These are phyloP conservation scores for Pinna nobilis DNA, from an alignment of 1,140 invertebrate genomes.

Conservation along the genomic window DNA sequence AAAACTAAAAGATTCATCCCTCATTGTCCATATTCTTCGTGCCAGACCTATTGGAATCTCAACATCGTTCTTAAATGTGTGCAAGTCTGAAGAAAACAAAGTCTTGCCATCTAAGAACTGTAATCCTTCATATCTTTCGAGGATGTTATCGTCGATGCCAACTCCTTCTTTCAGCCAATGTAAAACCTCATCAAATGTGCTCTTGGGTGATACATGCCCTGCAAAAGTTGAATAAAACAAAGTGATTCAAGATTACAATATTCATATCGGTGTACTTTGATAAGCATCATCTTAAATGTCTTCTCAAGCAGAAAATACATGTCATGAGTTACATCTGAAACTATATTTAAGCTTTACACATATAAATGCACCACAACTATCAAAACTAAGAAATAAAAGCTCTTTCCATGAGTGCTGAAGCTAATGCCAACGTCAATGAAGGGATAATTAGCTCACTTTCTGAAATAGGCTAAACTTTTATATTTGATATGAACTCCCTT, in stretches of 20 bases:
- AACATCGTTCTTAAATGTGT: not conserved
- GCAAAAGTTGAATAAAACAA: no score
- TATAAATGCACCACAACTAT: not conserved
- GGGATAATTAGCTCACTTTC: no score
- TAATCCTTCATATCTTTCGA: not conserved
- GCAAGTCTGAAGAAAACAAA: constrained; percentile 3
- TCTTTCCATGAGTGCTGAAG: no score
- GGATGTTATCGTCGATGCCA: not conserved
- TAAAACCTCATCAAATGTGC: not conserved
- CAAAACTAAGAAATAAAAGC: not conserved
- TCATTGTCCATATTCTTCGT: not conserved
- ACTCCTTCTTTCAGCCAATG: constrained; percentile 5
- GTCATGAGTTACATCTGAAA: not conserved
- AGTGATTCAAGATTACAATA: no score
- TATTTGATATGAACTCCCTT: no score
- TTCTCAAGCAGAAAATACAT: not conserved
- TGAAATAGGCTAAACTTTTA: no score
- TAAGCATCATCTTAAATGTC: not conserved
- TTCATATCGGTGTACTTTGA: no score
- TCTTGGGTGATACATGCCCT: not conserved
- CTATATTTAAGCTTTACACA: not conserved
- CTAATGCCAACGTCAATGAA: no score
- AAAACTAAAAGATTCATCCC: not conserved
- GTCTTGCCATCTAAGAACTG: not conserved
- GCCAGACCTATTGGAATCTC: not conserved